Evolutionary conservation across 2,797 vertebrate genomes (phyloP), one percentile per base, ranked within the genome.

Genomic region (Xenentodon cancila): DNA sequence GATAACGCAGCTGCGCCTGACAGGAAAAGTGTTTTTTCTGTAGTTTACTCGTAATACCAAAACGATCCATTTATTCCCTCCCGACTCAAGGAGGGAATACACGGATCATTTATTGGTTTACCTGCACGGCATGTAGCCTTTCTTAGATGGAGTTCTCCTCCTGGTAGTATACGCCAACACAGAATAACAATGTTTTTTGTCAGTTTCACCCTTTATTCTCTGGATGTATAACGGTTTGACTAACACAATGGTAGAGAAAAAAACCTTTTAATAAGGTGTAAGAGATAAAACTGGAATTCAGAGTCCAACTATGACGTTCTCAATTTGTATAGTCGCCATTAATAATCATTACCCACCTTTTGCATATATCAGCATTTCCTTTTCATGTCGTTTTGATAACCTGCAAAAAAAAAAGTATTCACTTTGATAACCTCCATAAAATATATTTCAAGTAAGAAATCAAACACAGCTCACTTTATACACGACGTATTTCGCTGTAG

Each of bases 291-390:
- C 40, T 50, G 1, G 34, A n/a, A 15, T 65, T 27, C 18, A 43
- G 34, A 44, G 45, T 44, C 15, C 0, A 16, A 16, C 48, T 19
- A n/a, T 44, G 16, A 15, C 20, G 22, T 47, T 40, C 17, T 11
- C 18, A 11, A 17, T 2, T 43, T 19, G 53, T 18, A 22, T 25
- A 32, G 48, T n/a, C 20, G 21, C 51, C 30, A 34, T 32, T 45
- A 47, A 64, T 32, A 25, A 20, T 64, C 17, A 64, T 17, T 20
- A 61, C n/a, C 1, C 21, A 18, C 25, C 40, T 16, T 22, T n/a
- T 53, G 16, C 43, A 53, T 40, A n/a, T 9, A 49, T 8, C 21
- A 43, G 22, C 32, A 18, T 15, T 20, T 34, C 13, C 44, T 47
- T 47, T 37, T 22, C 27, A 18, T 37, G 18, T 15, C 32, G 42